Evolutionary conservation across 2,797 vertebrate species (phyloP).

Genomic region (Orestias chungarensis): DNA sequence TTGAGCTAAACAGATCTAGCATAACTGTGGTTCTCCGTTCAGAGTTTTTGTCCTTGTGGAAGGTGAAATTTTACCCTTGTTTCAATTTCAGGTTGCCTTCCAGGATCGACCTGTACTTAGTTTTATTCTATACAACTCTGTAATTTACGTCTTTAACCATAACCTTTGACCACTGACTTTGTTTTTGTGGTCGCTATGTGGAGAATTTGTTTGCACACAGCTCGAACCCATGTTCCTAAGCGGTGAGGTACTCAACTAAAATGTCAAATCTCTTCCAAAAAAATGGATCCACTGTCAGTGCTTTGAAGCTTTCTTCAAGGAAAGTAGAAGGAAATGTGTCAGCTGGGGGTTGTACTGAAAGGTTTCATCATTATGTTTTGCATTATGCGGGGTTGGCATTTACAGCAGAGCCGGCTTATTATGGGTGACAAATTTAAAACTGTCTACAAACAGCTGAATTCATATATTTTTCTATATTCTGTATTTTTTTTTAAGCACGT

Average conservation of each 20-base stretch:
- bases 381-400: neutral
- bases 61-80: neutral
- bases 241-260: neutral
- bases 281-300: neutral
- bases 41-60: neutral
- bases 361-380: neutral
- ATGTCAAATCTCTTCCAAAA: neutral
- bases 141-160: neutral
- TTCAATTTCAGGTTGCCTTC: neutral
- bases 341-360: neutral
- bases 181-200: neutral
- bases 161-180: neutral
- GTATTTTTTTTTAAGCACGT: neutral
- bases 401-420: neutral
- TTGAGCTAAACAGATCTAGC: too few species aligned
- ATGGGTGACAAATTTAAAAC: neutral
- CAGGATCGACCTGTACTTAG: too few species aligned
- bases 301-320: neutral
- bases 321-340: neutral
- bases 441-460: neutral
- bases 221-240: neutral
- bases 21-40: too few species aligned
- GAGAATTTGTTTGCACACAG: neutral
- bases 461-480: neutral
- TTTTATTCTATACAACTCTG: neutral